Conservation (phyloP, 2,797 vertebrate species). For the Hippoglossus hippoglossus region DNA sequence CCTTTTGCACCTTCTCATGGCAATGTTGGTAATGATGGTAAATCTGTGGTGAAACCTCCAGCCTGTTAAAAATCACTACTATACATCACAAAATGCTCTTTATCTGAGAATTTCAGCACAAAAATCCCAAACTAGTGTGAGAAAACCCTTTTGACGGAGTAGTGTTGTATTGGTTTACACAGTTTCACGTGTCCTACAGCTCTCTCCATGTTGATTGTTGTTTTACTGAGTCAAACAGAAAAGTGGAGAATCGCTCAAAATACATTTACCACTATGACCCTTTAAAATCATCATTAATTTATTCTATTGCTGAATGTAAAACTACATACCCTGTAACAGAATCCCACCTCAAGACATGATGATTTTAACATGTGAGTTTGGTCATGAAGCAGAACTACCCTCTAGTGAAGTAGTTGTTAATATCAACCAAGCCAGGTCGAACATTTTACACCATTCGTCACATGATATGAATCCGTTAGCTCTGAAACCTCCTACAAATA, state of each 20-base stretch:
- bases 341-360: slow-evolving; percentile 17
- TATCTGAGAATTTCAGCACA: slow-evolving; percentile 4
- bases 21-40: slow-evolving; percentile 24
- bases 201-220: slow-evolving; percentile 24
- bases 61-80: slow-evolving; percentile 11
- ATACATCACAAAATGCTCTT: slow-evolving; percentile 34
- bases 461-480: slow-evolving; percentile 18
- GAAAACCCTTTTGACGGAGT: slow-evolving; percentile 26
- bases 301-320: slow-evolving; percentile 36
- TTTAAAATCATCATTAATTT: slow-evolving; percentile 12
- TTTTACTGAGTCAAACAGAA: slow-evolving; percentile 25
- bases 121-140: slow-evolving; percentile 10
- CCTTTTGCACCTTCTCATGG: slow-evolving; percentile 27
- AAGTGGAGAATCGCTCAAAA: slow-evolving; percentile 13
- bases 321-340: slow-evolving; percentile 29
- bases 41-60: slow-evolving; percentile 44
- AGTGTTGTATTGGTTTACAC: slow-evolving; percentile 24
- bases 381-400: slow-evolving; percentile 24
- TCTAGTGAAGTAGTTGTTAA: slow-evolving; percentile 22
- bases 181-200: not conserved
- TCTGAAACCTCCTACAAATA: slow-evolving; percentile 8
- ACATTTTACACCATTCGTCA: slow-evolving; percentile 21
- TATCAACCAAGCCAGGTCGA: slow-evolving; percentile 24
- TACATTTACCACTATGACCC: not conserved
- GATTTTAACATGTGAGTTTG: slow-evolving; percentile 33